Base-by-base conservation (phyloP, 2,888 invertebrate genomes). In the Orthosia cruda region DNA sequence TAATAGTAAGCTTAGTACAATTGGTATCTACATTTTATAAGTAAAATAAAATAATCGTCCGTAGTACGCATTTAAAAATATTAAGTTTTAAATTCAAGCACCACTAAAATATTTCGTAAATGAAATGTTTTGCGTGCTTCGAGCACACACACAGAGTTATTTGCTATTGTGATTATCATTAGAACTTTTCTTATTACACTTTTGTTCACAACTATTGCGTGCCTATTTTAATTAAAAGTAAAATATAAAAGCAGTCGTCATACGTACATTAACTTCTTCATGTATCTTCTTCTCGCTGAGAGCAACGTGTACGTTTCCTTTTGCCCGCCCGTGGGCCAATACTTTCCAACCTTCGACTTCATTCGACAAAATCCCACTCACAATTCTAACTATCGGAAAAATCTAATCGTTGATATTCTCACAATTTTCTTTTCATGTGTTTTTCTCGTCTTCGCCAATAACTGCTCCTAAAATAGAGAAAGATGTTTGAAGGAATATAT, bases 261-360 rank as follows among this genome's bases (percentile, higher is more conserved):
- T 96, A 97, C 97, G 96, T 97, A 97, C 97, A 97, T 95, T 94
- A 97, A 92, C 92, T 97, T 97, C 97, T 97, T 97, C 97, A 97
- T 97, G 95, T 97, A 96, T 95, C 97, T 96, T 93, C 97, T 96
- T 93, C 97, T 97, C 73, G 97, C 97, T 74, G 97, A 97, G 85
- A 97, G 94, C 89, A 97, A 95, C 26, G 97, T 97, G 92, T 97
- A 97, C 64, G 97, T 96, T 95, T 97, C 97, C 91, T 97, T 97
- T 76, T 95, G 96, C 92, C 96, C 96, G 89, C 94, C 94, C 92
- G 97, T 94, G 91, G 97, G 97, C 95, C 97, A 97, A 94, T 97
- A 97, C 96, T 97, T 97, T 97, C 97, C 97, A 84, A 95, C 91
- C 92, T 96, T 96, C 88, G 96, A 96, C 96, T 96, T 96, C 96